Evolutionary conservation across 1,140 invertebrate genomes (phyloP).

Genomic region (Drosophila bocqueti): DNA sequence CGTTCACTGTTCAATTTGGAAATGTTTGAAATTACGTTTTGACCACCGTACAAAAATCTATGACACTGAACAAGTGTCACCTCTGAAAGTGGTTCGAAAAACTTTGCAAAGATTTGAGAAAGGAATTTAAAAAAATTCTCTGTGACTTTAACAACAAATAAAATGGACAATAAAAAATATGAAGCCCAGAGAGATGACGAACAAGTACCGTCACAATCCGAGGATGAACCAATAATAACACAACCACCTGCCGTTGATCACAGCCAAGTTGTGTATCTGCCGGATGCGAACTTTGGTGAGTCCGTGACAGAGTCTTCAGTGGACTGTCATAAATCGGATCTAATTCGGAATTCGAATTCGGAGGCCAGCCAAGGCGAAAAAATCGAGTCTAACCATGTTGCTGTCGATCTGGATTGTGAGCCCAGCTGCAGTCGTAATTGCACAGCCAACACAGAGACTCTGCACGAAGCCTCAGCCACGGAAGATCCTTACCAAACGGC

Average conservation of each 20-base stretch:
- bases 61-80: slow-evolving; percentile 31
- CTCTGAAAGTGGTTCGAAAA: background rate
- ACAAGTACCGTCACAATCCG: background rate
- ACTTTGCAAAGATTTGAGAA: slow-evolving; percentile 1
- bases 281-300: slow-evolving; percentile 48
- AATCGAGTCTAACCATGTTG: slow-evolving; percentile 3
- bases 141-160: slow-evolving; percentile 10
- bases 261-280: slow-evolving; percentile 42
- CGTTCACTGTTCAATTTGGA: slow-evolving; percentile 52
- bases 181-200: background rate
- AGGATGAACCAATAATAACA: background rate
- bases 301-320: slow-evolving; percentile 52
- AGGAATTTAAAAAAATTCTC: slow-evolving; percentile 19
- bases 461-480: background rate
- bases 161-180: slow-evolving; percentile 12
- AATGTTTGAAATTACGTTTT: slow-evolving; percentile 21
- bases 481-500: background rate
- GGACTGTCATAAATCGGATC: background rate
- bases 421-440: slow-evolving; percentile 16
- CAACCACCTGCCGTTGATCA: background rate
- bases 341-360: background rate
- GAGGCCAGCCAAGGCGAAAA: background rate
- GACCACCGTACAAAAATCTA: slow-evolving; percentile 6
- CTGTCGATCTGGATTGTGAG: slow-evolving; percentile 6
- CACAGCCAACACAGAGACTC: background rate